phyloP scores from a whole-genome alignment of 2,888 invertebrate species.

The Nipponacmea schrenckii region DNA sequence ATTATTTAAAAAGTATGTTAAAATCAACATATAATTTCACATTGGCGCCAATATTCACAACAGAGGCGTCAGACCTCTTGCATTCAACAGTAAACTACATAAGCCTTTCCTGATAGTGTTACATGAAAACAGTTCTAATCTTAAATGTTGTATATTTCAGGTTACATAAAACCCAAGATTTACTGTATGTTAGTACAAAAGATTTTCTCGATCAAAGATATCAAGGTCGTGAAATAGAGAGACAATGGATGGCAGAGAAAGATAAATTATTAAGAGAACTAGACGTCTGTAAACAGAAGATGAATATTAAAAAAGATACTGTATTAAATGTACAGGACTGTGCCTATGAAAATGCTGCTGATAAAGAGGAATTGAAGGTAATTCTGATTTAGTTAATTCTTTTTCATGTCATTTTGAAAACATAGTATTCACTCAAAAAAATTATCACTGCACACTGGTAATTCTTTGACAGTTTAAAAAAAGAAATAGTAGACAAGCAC shows the following conservation, averaged over 20 bases:
- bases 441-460: too few species aligned
- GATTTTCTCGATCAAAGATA: conserved; percentile 66
- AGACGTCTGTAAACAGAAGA: conserved; percentile 53
- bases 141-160: conserved; percentile 41
- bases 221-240: conserved; percentile 62
- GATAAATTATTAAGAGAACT: conserved; percentile 63
- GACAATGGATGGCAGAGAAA: conserved; percentile 67
- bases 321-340: conserved; percentile 19
- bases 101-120: too few species aligned
- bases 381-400: not conserved
- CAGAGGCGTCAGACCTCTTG: too few species aligned
- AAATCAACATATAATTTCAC: too few species aligned
- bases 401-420: not conserved
- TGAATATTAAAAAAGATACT: conserved; percentile 38
- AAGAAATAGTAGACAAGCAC: too few species aligned
- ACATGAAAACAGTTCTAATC: too few species aligned
- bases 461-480: too few species aligned
- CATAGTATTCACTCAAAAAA: too few species aligned
- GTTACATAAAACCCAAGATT: conserved; percentile 67
- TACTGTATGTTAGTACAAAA: conserved; percentile 68
- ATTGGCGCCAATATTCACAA: too few species aligned
- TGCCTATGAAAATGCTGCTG: conserved; percentile 37
- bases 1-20: too few species aligned
- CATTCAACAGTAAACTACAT: too few species aligned
- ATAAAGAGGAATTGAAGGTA: conserved; percentile 54